These are phyloP conservation scores for Lasioglossum vierecki DNA, from an alignment of 2,888 invertebrate genomes.

Conservation along the genomic window DNA sequence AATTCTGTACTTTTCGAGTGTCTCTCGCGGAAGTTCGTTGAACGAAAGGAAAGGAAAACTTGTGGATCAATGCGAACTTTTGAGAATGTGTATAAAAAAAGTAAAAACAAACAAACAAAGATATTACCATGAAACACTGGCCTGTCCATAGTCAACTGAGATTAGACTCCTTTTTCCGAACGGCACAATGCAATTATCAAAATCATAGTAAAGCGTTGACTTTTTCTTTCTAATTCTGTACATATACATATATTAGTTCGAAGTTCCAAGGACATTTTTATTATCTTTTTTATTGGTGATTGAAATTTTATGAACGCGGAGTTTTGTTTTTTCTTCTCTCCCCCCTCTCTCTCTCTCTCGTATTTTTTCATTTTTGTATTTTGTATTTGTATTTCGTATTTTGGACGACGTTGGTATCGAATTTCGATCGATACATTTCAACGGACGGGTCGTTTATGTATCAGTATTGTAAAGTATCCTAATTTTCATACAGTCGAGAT, in stretches of 20 bases:
- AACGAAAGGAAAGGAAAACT: constrained; percentile 51
- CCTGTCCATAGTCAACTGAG: constrained; percentile 64
- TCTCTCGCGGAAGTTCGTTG: constrained; percentile 60
- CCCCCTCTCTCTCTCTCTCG: constrained; percentile 5
- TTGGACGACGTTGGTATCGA: constrained; percentile 17
- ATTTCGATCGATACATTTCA: constrained; percentile 41
- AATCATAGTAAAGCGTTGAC: constrained; percentile 58
- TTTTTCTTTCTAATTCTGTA: constrained; percentile 15
- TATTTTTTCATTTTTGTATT: not conserved
- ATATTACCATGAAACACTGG: constrained; percentile 54
- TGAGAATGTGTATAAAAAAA: constrained; percentile 56
- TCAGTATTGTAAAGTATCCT: constrained; percentile 63
- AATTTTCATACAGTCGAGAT: constrained; percentile 36
- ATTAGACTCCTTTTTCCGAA: constrained; percentile 58
- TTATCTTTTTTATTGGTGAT: not conserved
- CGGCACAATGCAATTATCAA: constrained; percentile 63
- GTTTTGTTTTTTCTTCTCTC: constrained; percentile 11
- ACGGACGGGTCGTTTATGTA: constrained; percentile 36
- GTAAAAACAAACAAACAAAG: constrained; percentile 11
- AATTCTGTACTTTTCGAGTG: constrained; percentile 56
- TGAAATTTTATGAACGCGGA: constrained; percentile 12
- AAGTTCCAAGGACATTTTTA: not conserved
- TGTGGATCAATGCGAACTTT: constrained; percentile 62
- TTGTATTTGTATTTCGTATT: constrained; percentile 4
- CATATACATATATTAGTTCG: constrained; percentile 27